Base-by-base conservation (phyloP, 1,140 invertebrate genomes). In the Paraescarpia echinospica region DNA sequence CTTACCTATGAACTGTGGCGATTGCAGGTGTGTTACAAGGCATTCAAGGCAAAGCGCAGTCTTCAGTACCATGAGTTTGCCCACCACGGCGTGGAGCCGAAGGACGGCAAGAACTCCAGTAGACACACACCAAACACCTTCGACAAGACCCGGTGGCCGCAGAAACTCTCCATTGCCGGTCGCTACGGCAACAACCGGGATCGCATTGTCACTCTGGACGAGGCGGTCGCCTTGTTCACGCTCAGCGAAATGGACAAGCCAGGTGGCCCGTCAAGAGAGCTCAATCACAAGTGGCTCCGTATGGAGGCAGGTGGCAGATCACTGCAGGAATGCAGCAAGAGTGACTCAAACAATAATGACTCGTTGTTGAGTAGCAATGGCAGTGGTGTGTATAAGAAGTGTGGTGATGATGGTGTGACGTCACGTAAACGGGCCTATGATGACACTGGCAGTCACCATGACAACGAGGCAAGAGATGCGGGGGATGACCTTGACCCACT, bases 11-110 rank as follows among this genome's bases (percentile, higher is more conserved):
- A 92, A 18, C 18, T 48, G 35, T 35, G n/a, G 35, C n/a, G 92
- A 92, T 94, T 94, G 51, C 94, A 96, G 95, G 93, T 93, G 34
- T 95, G 95, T 93, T 92, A 94, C 27, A 94, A 94, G 93, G 93
- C 94, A 35, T 95, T 95, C 93, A 95, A 95, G 91, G 95, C 95
- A 18, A 95, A 95, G 91, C 93, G 95, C 88, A 95, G 94, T 59
- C 93, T 95, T 31, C 94, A 95, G 89, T 93, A 94, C 35, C 95
- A 96, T 91, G 93, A 95, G 92, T 93, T 93, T 88, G 93, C 94
- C 22, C 89, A 94, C 34, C 95, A 96, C 93, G 94, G 94, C 8
- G 93, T 94, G 33, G 89, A 92, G 51, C 34, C 35, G 22, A 89
- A 92, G 48, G 90, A 94, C 91, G 92, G 88, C 35, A 94, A 93